Conservation (phyloP, 1,140 invertebrate species). For the Drosophila rhopaloa region DNA sequence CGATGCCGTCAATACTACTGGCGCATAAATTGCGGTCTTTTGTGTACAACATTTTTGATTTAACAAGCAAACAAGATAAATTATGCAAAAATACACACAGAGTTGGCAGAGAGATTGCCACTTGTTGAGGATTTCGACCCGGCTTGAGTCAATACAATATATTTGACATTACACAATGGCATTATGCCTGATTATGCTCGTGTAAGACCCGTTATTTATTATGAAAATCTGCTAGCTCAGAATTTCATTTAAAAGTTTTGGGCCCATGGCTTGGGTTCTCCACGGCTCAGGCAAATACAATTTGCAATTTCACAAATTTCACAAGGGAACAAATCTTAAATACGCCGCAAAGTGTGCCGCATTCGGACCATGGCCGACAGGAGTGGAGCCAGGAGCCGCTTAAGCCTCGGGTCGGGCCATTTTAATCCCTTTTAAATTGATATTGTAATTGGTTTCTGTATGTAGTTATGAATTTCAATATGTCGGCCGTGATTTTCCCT, state of each 20-base stretch:
- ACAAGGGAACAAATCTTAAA: conserved; percentile 58
- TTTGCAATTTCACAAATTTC: conserved; percentile 57
- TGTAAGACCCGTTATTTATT: conserved; percentile 71
- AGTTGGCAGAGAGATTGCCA: conserved; percentile 27
- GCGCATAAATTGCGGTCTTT: conserved; percentile 57
- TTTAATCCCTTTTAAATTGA: conserved; percentile 83
- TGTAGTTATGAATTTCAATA: conserved; percentile 80
- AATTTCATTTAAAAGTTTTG: conserved; percentile 74
- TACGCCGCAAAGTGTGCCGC: conserved; percentile 13
- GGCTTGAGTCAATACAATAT: conserved; percentile 40
- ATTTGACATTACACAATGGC: conserved; percentile 63
- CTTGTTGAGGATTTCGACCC: conserved; percentile 51
- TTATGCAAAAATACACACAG: conserved; percentile 69
- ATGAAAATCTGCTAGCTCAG: conserved; percentile 78
- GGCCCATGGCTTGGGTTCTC: conserved; percentile 19
- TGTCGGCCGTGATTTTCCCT: conserved; percentile 41
- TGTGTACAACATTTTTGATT: conserved; percentile 57
- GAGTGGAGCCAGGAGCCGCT: conserved; percentile 7
- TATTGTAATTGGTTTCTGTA: conserved; percentile 80
- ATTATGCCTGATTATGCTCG: conserved; percentile 70
- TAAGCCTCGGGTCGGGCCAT: conserved; percentile 42
- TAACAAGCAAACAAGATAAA: conserved; percentile 71
- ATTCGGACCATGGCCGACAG: conserved; percentile 22
- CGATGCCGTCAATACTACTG: conserved; percentile 19
- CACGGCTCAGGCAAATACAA: conserved; percentile 46